Evolutionary conservation across 2,888 invertebrate species (phyloP), one percentile per base, ranked within the genome.

Genomic region (Rotaria magnacalcarata): DNA sequence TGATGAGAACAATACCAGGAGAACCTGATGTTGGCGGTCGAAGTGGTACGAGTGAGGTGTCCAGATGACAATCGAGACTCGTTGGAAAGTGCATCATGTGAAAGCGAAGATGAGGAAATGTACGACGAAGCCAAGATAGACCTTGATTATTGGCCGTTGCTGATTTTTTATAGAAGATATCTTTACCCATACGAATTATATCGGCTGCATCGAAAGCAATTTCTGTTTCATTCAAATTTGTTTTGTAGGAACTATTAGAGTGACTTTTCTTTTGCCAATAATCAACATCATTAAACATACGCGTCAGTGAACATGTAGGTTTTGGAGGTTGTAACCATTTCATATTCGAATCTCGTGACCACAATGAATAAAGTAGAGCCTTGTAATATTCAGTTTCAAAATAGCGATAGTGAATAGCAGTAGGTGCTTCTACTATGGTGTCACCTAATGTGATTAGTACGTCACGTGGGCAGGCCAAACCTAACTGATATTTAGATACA

Each of bases 171-270:
- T 75, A 75, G 24, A 75, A 43, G 21, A 75, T 14, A 24, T 75
- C 75, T 24, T 75, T 75, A 2, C 75, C 75, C 75, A 75, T 75
- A 24, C 75, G 75, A 5, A 75, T 75, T 19, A 75, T 21, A 24
- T 75, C 75, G 16, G 75, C 75, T 3, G 75, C 75, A 47, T 75
- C 75, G 10, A 75, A 75, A 10, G 75, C 75, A 47, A 75, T 75
- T 75, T 75, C 75, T 10, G 21, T 75, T 75, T 75, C 75, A 24
- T 75, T 75, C 43, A 75, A 24, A 21, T 24, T 43, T 47, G 75
- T 75, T 6, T 75, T 75, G 14, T 75, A 75, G 0, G 43, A 43
- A 47, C n/a, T 75, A 0, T 11, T 34, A 5, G 75, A 7, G 11
- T 8, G 21, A 21, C 5, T 75, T 19, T 24, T 3, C 27, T 41